These are phyloP conservation scores for Drosophila helvetica DNA, from an alignment of 2,888 invertebrate genomes.

Conservation along the genomic window DNA sequence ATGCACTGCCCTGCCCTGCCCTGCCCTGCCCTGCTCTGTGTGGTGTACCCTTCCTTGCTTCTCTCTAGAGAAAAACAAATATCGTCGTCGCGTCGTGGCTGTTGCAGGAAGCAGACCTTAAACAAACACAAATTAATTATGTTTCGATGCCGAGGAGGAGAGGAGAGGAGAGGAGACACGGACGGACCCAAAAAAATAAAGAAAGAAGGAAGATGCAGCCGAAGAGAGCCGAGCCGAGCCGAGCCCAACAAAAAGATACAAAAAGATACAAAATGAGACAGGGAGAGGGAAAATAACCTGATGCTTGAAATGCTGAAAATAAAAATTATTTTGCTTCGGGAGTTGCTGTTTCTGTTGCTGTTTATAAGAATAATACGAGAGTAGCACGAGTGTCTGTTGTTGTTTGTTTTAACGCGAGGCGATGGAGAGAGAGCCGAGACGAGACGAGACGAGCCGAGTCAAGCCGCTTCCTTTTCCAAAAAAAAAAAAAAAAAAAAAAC, in stretches of 20 bases:
- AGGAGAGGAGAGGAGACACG: too few species aligned
- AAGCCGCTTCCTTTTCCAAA: constrained; percentile 64
- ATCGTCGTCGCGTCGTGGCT: constrained; percentile 39
- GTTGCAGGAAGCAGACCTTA: constrained; percentile 74
- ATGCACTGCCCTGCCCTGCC: neutral
- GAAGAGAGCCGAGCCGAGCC: constrained; percentile 14
- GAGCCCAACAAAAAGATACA: constrained; percentile 32
- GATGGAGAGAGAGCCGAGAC: constrained; percentile 1
- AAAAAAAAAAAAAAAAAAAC: constrained; percentile 17
- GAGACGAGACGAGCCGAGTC: neutral
- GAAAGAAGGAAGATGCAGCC: constrained; percentile 11
- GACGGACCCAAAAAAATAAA: constrained; percentile 1
- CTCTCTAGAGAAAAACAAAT: constrained; percentile 39
- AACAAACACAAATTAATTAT: constrained; percentile 79
- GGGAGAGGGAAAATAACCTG: constrained; percentile 41
- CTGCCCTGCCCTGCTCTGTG: neutral
- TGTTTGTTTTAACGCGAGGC: constrained; percentile 72
- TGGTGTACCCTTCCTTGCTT: neutral
- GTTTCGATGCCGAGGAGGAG: constrained; percentile 65
- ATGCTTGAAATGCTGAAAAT: constrained; percentile 52
- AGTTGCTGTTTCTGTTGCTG: constrained; percentile 24
- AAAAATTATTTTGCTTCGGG: constrained; percentile 64
- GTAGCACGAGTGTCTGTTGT: constrained; percentile 46
- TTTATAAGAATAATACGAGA: constrained; percentile 74
- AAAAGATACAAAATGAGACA: constrained; percentile 1